Evolutionary conservation across 2,888 invertebrate species (phyloP).

Genomic region (Acronicta leporina): DNA sequence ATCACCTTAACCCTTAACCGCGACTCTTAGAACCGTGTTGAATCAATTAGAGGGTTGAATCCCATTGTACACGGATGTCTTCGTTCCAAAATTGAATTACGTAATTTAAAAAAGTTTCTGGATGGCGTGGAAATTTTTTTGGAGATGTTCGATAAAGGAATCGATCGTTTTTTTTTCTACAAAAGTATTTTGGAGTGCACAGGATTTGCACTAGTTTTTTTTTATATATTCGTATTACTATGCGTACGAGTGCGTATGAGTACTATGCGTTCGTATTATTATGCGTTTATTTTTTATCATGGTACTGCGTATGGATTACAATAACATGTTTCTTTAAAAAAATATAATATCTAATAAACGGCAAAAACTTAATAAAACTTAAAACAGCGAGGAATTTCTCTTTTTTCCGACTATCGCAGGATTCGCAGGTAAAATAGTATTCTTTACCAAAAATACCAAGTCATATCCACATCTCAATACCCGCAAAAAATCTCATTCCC

Average conservation of each 20-base stretch:
- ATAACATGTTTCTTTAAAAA: too few relatives aligned
- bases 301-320: too few relatives aligned
- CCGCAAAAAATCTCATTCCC: conserved; percentile 51
- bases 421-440: too few relatives aligned
- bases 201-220: too few relatives aligned
- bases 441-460: conserved; percentile 24
- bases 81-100: conserved; percentile 56
- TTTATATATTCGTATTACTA: too few relatives aligned
- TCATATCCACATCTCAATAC: neutral
- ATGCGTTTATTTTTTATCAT: too few relatives aligned
- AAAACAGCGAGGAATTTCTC: too few relatives aligned
- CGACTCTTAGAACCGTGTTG: conserved; percentile 72
- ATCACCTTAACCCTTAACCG: conserved; percentile 67
- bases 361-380: too few relatives aligned
- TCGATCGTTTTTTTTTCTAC: conserved; percentile 7
- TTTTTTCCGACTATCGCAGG: too few relatives aligned
- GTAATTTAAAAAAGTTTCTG: conserved; percentile 25
- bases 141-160: conserved; percentile 6
- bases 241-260: too few relatives aligned
- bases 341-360: too few relatives aligned
- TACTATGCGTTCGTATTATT: too few relatives aligned
- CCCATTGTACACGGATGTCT: conserved; percentile 66
- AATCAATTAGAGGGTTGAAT: conserved; percentile 74
- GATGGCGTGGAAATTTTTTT: conserved; percentile 19
- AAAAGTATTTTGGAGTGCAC: neutral